These are phyloP conservation scores for Junonia oenone DNA, from an alignment of 2,888 invertebrate species.

Conservation along the genomic window DNA sequence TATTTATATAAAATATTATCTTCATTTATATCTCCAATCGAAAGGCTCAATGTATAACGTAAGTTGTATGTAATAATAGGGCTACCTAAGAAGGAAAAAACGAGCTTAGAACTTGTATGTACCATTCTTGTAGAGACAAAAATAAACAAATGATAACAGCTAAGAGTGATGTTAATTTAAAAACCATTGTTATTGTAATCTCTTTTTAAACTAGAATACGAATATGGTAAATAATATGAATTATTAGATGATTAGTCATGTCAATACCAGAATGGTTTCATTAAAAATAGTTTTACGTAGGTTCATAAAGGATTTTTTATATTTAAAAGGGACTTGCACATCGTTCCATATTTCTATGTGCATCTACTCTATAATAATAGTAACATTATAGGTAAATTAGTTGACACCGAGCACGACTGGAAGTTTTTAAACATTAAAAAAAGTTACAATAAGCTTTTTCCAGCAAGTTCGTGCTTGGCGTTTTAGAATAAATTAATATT, in stretches of 20 bases:
- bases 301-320: slow-evolving; percentile 37
- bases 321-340: slow-evolving; percentile 53
- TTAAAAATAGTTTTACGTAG: slow-evolving; percentile 31
- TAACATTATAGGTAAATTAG: slow-evolving; percentile 31
- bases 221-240: too few species aligned
- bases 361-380: slow-evolving; percentile 54
- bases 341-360: slow-evolving; percentile 58
- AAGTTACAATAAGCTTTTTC: background rate
- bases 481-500: slow-evolving; percentile 10
- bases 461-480: slow-evolving; percentile 13
- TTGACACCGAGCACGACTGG: slow-evolving; percentile 39
- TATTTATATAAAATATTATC: slow-evolving; percentile 15
- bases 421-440: background rate
- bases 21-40: slow-evolving; percentile 14
- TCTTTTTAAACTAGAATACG: too few species aligned
- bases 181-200: too few species aligned
- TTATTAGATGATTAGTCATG: slow-evolving; percentile 1
- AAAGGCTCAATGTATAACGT: slow-evolving; percentile 19
- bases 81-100: slow-evolving; percentile 30
- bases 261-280: slow-evolving; percentile 15
- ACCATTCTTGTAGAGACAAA: slow-evolving; percentile 22
- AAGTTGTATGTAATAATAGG: slow-evolving; percentile 22
- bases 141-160: too few species aligned
- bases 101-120: slow-evolving; percentile 12
- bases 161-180: too few species aligned